phyloP scores from a whole-genome alignment of 2,888 invertebrate genomes.

The Drosophila kambysellisi region DNA sequence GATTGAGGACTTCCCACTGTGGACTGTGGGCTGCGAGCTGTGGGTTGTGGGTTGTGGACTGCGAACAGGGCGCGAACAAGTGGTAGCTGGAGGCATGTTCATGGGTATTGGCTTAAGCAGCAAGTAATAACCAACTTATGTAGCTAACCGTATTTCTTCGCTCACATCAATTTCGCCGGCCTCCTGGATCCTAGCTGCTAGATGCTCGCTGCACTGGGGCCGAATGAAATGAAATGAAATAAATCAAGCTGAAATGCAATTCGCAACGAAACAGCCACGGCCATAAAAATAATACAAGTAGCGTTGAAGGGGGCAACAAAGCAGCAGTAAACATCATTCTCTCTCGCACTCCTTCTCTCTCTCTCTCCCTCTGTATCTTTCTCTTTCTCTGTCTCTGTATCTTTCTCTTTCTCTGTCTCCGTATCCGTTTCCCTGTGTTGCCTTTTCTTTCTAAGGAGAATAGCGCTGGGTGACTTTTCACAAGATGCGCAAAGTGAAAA shows the following conservation, averaged over 20 bases:
- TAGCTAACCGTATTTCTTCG: slow-evolving; percentile 76
- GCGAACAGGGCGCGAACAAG: neutral
- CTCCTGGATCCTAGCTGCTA: slow-evolving; percentile 17
- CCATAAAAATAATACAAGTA: slow-evolving; percentile 72
- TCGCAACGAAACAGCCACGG: slow-evolving; percentile 72
- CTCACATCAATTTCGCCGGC: slow-evolving; percentile 66
- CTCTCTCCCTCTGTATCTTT: neutral
- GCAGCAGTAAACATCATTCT: slow-evolving; percentile 1
- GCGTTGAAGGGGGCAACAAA: neutral
- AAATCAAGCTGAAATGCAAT: slow-evolving; percentile 80
- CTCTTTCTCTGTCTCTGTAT: neutral
- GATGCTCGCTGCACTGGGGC: slow-evolving; percentile 52
- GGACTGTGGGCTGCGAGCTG: neutral
- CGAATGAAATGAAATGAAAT: slow-evolving; percentile 76
- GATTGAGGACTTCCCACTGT: neutral
- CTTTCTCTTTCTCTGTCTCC: neutral
- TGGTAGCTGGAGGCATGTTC: slow-evolving; percentile 7
- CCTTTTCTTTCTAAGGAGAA: slow-evolving; percentile 7
- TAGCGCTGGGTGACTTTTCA: slow-evolving; percentile 42
- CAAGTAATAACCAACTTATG: slow-evolving; percentile 80
- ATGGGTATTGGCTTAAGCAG: slow-evolving; percentile 70
- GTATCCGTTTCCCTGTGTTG: neutral
- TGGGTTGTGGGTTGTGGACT: too few species aligned
- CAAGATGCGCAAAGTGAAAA: slow-evolving; percentile 53
- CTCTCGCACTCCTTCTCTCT: neutral